Conservation (phyloP, 23 tunicate genomes). For the Clavelina lepadiformis region DNA sequence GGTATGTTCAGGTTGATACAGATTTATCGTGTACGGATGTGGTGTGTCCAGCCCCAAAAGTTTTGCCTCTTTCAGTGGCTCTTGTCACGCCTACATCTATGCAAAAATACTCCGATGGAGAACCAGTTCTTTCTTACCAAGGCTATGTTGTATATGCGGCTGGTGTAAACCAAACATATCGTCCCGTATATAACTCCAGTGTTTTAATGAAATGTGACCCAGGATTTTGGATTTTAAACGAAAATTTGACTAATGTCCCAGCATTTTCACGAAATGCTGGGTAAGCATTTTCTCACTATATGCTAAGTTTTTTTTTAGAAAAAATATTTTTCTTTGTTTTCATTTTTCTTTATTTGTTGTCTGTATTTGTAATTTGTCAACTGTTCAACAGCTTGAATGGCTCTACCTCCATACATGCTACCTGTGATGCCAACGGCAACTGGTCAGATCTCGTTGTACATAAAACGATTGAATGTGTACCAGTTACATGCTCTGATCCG, state of each 20-base stretch:
- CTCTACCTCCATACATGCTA: slow-evolving; percentile 9
- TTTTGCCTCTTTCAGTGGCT: slow-evolving; percentile 27
- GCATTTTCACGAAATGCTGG: too few species aligned
- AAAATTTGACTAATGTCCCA: too few species aligned
- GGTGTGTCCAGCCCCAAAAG: slow-evolving; percentile 38
- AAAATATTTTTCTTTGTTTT: too few species aligned
- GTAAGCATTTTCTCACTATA: too few species aligned
- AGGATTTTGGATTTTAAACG: slow-evolving; percentile 43
- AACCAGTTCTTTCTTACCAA: slow-evolving; percentile 14
- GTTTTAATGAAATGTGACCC: slow-evolving; percentile 12
- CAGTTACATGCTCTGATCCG: slow-evolving; percentile 55
- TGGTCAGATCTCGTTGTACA: slow-evolving; percentile 44
- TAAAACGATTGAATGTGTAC: slow-evolving; percentile 30
- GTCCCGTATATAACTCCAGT: slow-evolving; percentile 7
- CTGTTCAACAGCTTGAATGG: slow-evolving; percentile 7
- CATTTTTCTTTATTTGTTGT: neutral
- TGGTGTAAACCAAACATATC: slow-evolving; percentile 15
- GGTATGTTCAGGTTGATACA: too few species aligned
- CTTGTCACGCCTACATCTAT: neutral
- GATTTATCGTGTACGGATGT: slow-evolving; percentile 47
- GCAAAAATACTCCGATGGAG: neutral
- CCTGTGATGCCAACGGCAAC: slow-evolving; percentile 21
- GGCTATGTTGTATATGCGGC: slow-evolving; percentile 12
- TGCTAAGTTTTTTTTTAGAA: too few species aligned
- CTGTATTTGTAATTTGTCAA: neutral